These are phyloP conservation scores for Heliconius sara DNA, from an alignment of 2,888 invertebrate species.

Conservation along the genomic window DNA sequence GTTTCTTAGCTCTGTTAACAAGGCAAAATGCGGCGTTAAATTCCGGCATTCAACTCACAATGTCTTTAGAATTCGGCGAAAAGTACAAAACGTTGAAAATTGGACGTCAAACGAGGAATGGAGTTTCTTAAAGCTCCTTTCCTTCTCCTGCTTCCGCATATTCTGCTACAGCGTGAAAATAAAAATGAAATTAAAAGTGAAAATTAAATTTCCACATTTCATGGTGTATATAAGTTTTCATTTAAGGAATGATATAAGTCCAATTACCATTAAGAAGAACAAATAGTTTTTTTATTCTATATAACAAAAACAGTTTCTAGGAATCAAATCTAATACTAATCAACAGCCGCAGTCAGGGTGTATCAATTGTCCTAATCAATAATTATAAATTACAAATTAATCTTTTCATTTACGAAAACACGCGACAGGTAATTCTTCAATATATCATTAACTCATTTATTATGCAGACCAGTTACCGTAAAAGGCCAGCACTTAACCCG, in stretches of 20 bases:
- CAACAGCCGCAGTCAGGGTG: not conserved
- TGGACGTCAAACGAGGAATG: not conserved
- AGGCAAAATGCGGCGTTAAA: too few relatives aligned
- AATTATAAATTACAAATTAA: not conserved
- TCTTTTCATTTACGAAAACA: not conserved
- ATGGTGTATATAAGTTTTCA: too few relatives aligned
- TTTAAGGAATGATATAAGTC: too few relatives aligned
- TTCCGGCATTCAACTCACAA: too few relatives aligned
- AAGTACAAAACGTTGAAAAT: not conserved
- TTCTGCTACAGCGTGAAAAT: not conserved
- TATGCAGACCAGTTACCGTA: slow-evolving; percentile 60
- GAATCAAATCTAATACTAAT: not conserved
- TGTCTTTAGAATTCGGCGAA: not conserved
- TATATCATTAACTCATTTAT: slow-evolving; percentile 39
- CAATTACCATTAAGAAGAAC: too few relatives aligned
- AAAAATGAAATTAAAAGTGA: not conserved
- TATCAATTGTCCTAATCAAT: not conserved
- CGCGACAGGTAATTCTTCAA: slow-evolving; percentile 17
- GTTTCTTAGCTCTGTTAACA: too few relatives aligned
- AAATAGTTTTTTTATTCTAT: too few relatives aligned
- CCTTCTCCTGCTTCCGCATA: not conserved
- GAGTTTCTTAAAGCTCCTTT: not conserved
- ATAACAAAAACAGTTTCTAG: too few relatives aligned
- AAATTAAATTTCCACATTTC: too few relatives aligned
- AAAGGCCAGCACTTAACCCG: slow-evolving; percentile 63